phyloP scores from a whole-genome alignment of 2,797 vertebrate species.

The Propithecus perrieri region DNA sequence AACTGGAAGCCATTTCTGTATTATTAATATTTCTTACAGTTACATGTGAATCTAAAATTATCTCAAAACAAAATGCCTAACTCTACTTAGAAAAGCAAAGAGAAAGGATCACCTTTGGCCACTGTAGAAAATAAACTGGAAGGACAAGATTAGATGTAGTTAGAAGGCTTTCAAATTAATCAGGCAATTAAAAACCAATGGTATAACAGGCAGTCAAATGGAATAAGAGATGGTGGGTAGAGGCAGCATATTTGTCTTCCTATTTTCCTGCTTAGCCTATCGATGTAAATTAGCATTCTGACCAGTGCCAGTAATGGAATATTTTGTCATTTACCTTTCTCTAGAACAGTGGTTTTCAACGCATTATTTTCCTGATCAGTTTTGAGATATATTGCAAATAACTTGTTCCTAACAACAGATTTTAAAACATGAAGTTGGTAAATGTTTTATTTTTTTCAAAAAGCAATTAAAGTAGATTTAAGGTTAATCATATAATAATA shows the following conservation, averaged over 20 bases:
- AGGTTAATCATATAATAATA: neutral
- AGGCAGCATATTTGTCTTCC: neutral
- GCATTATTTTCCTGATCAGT: neutral
- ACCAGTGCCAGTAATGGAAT: neutral
- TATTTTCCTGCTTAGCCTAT: neutral
- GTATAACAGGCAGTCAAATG: neutral
- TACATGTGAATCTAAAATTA: neutral
- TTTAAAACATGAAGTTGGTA: constrained; percentile 15
- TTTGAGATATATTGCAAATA: neutral
- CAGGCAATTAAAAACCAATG: neutral
- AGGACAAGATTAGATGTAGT: neutral
- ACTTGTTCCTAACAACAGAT: neutral
- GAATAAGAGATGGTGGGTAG: neutral
- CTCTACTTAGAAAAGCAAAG: neutral
- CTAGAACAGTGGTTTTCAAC: constrained; percentile 5
- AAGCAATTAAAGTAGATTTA: neutral
- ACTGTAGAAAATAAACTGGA: neutral
- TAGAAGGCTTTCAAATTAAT: neutral
- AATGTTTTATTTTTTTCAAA: constrained; percentile 21
- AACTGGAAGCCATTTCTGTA: neutral
- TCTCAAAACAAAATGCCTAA: constrained; percentile 23
- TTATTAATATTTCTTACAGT: constrained; percentile 2
- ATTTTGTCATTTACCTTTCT: neutral
- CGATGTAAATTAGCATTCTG: neutral
- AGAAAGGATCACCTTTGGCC: neutral